phyloP scores from a whole-genome alignment of 2,888 invertebrate species.

The Pseudoips prasinana region DNA sequence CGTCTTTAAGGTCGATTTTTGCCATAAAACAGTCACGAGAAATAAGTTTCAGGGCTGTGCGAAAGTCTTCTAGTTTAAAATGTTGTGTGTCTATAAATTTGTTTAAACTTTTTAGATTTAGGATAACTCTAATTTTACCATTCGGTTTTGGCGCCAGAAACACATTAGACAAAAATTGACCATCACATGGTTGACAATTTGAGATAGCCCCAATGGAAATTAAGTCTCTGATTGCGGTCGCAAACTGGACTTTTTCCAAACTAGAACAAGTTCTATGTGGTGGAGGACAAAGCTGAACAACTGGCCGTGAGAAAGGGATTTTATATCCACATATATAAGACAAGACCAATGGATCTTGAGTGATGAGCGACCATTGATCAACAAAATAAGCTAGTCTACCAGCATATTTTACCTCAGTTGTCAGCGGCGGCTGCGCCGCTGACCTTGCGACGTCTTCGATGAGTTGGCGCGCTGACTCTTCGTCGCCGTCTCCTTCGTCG shows the following conservation, averaged over 20 bases:
- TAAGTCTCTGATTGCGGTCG: not conserved
- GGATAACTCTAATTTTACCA: conserved; percentile 2
- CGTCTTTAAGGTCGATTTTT: conserved; percentile 4
- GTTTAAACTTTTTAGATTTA: conserved; percentile 5
- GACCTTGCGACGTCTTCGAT: not conserved
- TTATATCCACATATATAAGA: not conserved
- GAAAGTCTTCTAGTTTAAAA: conserved; percentile 2
- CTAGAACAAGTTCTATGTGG: not conserved
- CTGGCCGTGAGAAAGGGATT: conserved; percentile 1
- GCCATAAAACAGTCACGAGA: not conserved
- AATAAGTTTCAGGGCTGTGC: conserved; percentile 2
- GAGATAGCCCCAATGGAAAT: conserved; percentile 2
- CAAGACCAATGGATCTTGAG: not conserved
- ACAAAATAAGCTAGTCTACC: conserved; percentile 2
- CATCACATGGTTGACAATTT: not conserved
- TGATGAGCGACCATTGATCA: conserved; percentile 1
- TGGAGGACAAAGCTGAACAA: not conserved
- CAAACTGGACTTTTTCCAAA: not conserved
- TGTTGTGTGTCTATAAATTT: conserved; percentile 3
- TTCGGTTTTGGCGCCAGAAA: conserved; percentile 5
- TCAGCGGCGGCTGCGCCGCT: not conserved
- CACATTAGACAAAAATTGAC: conserved; percentile 3
- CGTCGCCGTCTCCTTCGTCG: not conserved
- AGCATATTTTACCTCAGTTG: not conserved
- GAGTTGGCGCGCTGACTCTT: not conserved